Evolutionary conservation across 2,797 vertebrate genomes (phyloP), one percentile per base, ranked within the genome.

Genomic region (Novumbra hubbsi): DNA sequence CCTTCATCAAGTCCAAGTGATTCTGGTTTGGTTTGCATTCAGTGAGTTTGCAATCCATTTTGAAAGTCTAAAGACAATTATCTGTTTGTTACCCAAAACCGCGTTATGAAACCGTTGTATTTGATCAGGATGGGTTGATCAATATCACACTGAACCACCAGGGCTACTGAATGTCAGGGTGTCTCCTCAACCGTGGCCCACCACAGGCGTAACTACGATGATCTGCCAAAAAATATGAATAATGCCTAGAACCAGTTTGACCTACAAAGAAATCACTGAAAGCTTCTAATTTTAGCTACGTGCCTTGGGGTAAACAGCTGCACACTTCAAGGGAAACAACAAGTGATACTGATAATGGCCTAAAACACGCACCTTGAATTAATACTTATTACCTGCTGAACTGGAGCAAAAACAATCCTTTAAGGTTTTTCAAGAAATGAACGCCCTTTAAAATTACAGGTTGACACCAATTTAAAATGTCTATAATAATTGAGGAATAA

Each of bases 181-280:
- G 17, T 55, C 50, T n/a, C 50, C 8, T n/a, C 19, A 55, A 55
- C 50, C 14, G 17, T 55, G 50, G 50, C n/a, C n/a, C 15, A n/a
- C n/a, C 15, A 3, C 52, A n/a, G 52, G 52, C 9, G n/a, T 55
- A 55, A 55, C 21, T n/a, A 19, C 52, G 9, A 55, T 19, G 1
- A 8, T 55, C 17, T n/a, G 50, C 21, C 52, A 9, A 75, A 76
- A 16, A 24, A 12, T 48, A 19, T 41, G 12, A 38, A 67, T 19
- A 24, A 16, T 48, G 27, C 15, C 41, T 24, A 32, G 62, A 79
- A 80, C 73, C 68, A 66, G 80, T 67, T 57, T 0, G 72, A 38
- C 34, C 5, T 38, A 38, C 5, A 38, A 38, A 38, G 34, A 38
- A 38, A 38, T 38, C 34, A 79, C 72, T 57, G 27, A 38, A 21